Conservation (phyloP, 2,113 vertebrate species). For the mouse (Mus musculus) region DNA sequence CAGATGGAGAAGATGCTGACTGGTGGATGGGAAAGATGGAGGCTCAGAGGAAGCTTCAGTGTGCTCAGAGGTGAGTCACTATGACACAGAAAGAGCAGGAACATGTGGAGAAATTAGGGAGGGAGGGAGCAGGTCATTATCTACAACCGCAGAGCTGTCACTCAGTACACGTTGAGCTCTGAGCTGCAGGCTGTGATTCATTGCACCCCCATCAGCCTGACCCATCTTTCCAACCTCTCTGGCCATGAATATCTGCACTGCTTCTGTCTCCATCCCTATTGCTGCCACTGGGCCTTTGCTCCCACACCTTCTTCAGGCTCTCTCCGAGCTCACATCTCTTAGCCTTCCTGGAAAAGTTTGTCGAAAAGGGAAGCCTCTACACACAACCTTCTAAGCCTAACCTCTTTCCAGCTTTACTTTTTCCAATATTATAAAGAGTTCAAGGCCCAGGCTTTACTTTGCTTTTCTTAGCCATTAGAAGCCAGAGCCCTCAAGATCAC, state of each 20-base stretch:
- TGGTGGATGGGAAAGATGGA: background rate
- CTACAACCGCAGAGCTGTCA: background rate
- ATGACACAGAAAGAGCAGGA: background rate
- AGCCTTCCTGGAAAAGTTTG: background rate
- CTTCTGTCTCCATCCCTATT: rapidly evolving
- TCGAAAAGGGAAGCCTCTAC: background rate
- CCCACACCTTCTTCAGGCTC: background rate
- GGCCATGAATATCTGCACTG: rapidly evolving
- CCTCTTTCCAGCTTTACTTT: background rate
- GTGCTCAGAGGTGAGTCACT: background rate
- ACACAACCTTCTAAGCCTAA: background rate
- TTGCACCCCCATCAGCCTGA: rapidly evolving
- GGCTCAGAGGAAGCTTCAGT: background rate
- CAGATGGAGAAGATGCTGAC: background rate
- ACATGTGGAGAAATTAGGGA: background rate
- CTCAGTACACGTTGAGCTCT: rapidly evolving
- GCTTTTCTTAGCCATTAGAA: background rate
- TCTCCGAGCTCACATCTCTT: background rate
- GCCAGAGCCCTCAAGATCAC: background rate
- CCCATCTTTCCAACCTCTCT: background rate
- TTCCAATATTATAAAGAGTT: background rate
- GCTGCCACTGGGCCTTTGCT: background rate
- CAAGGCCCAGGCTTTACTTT: background rate
- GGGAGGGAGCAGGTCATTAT: too few species aligned
- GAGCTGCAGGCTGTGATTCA: background rate